Percentiles rank a stretch among this genome's conserved stretches.
These are phyloP conservation scores for Hylaeus volcanicus DNA, from an alignment of 1,140 invertebrate species.

Conservation along the genomic window DNA sequence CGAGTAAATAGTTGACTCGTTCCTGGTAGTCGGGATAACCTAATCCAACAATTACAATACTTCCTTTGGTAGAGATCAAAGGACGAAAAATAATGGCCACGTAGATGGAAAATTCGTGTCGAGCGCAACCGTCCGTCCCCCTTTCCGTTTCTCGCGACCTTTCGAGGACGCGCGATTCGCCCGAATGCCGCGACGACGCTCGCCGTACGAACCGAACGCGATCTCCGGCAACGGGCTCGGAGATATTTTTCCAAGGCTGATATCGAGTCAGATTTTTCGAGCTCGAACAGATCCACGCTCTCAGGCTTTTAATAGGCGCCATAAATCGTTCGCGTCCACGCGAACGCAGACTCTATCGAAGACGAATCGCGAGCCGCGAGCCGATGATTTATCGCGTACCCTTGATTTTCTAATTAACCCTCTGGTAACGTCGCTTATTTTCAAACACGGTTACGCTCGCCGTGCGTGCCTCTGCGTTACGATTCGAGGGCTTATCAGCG, in stretches of 20 bases:
- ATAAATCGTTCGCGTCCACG: constrained; percentile 42
- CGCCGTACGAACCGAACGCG: background rate
- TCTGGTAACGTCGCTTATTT: no score
- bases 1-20: no score
- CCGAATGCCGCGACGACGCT: background rate
- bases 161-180: background rate
- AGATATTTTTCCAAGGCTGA: constrained; percentile 32
- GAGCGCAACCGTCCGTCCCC: constrained; percentile 7
- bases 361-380: constrained; percentile 24
- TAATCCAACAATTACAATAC: no score
- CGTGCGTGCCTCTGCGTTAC: background rate
- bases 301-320: constrained; percentile 59
- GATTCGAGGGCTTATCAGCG: background rate
- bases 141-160: background rate
- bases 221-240: constrained; percentile 16
- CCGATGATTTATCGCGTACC: background rate
- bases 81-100: background rate
- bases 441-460: no score
- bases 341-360: constrained; percentile 40
- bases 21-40: no score
- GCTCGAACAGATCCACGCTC: constrained; percentile 45
- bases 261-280: constrained; percentile 33
- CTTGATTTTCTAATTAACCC: constrained; percentile 32
- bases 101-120: background rate
- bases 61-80: no score